Conservation (phyloP, 1,140 invertebrate genomes). For the Polyergus mexicanus region DNA sequence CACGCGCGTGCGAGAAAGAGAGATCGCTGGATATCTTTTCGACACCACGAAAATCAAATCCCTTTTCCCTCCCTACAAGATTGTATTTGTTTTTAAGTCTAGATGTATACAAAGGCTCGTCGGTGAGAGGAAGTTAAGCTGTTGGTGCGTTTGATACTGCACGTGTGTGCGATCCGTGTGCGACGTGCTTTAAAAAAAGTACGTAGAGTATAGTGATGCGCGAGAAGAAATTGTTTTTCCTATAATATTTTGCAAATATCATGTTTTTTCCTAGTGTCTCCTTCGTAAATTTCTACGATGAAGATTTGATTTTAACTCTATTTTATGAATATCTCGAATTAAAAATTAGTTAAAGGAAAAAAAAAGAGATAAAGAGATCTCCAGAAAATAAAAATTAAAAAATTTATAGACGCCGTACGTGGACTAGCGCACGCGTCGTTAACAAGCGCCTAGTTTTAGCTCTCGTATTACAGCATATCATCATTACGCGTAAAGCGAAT, state of each 20-base stretch:
- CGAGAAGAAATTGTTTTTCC: conserved; percentile 34
- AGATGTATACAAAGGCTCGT: conserved; percentile 68
- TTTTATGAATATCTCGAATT: not conserved
- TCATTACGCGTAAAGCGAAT: conserved; percentile 76
- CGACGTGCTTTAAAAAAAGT: conserved; percentile 12
- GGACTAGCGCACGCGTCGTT: conserved; percentile 48
- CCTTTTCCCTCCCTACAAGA: conserved; percentile 61
- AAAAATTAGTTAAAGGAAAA: not conserved
- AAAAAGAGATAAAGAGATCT: not conserved
- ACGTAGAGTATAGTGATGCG: conserved; percentile 9
- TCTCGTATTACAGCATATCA: conserved; percentile 80
- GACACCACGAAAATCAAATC: conserved; percentile 68
- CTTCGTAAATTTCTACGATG: not conserved
- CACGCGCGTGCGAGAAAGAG: conserved; percentile 40
- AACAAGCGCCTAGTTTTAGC: conserved; percentile 66
- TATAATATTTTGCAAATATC: conserved; percentile 1
- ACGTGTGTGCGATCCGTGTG: conserved; percentile 13
- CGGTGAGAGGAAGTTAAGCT: conserved; percentile 59
- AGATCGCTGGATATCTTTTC: conserved; percentile 50
- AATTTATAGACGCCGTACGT: conserved; percentile 20
- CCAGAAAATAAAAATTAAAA: conserved; percentile 23
- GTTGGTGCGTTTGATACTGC: conserved; percentile 47
- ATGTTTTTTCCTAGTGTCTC: conserved; percentile 16
- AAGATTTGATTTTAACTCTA: not conserved
- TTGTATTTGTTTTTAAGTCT: conserved; percentile 76